phyloP scores from a whole-genome alignment of 2,888 invertebrate genomes.

The Apantesis nais region DNA sequence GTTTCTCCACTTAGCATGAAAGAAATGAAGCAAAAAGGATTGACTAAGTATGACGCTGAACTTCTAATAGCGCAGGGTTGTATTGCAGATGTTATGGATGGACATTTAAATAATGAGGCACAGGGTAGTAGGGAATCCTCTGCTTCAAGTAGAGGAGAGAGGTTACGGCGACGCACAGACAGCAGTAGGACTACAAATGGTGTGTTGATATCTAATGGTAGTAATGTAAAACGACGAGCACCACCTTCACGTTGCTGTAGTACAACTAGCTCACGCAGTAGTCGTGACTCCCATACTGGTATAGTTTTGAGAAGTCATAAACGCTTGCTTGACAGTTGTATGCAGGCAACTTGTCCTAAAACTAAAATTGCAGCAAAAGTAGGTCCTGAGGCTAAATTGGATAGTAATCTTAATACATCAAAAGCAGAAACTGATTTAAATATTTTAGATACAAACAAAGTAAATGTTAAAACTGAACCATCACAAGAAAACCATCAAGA shows the following conservation, averaged over 20 bases:
- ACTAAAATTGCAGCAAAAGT: slow-evolving; percentile 62
- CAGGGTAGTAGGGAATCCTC: slow-evolving; percentile 79
- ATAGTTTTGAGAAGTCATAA: slow-evolving; percentile 88
- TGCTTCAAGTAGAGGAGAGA: slow-evolving; percentile 73
- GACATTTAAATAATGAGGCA: slow-evolving; percentile 64
- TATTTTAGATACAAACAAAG: slow-evolving; percentile 59
- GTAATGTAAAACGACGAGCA: slow-evolving; percentile 59
- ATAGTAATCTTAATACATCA: slow-evolving; percentile 62
- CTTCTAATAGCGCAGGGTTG: slow-evolving; percentile 93
- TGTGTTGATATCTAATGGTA: slow-evolving; percentile 58
- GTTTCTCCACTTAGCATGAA: slow-evolving; percentile 92
- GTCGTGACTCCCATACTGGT: slow-evolving; percentile 79
- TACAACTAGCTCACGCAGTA: slow-evolving; percentile 81
- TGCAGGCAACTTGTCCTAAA: slow-evolving; percentile 65
- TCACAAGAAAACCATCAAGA: slow-evolving; percentile 54
- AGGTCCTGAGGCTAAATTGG: slow-evolving; percentile 62
- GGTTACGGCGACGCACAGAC: slow-evolving; percentile 69
- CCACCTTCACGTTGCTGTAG: slow-evolving; percentile 76
- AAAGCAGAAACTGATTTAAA: slow-evolving; percentile 68
- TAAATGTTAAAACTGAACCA: slow-evolving; percentile 61
- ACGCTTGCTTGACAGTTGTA: slow-evolving; percentile 76
- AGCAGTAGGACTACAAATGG: slow-evolving; percentile 65
- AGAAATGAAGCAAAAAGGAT: slow-evolving; percentile 93
- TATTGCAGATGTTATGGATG: slow-evolving; percentile 88
- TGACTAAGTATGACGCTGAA: slow-evolving; percentile 95